phyloP scores from a whole-genome alignment of 2,113 vertebrate species.

The Suricata suricatta region DNA sequence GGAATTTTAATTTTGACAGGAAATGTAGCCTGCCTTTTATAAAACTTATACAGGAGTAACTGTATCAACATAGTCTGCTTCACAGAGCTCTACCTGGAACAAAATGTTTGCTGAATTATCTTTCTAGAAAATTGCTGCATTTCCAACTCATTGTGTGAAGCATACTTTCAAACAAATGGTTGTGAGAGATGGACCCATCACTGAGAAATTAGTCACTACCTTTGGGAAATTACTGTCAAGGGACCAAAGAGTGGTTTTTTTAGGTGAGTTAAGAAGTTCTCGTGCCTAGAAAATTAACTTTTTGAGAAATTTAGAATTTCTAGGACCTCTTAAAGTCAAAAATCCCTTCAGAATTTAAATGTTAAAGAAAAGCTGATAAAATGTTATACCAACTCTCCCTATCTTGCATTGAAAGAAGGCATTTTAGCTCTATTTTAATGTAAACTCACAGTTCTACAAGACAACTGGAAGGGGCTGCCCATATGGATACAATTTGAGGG shows the following conservation, averaged over 20 bases:
- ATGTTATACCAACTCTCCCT: neutral
- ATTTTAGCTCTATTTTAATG: neutral
- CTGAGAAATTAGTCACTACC: neutral
- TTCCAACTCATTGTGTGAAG: neutral
- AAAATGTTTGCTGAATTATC: neutral
- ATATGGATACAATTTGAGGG: neutral
- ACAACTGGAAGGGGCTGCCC: neutral
- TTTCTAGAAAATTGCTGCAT: neutral
- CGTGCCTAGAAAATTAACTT: neutral
- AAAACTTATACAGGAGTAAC: neutral
- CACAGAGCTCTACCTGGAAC: neutral
- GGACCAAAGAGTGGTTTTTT: neutral
- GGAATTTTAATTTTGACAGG: neutral
- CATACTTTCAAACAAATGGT: neutral
- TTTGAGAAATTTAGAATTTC: neutral
- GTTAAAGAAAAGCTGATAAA: conserved; percentile 1
- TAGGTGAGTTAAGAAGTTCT: neutral
- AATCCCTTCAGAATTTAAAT: neutral
- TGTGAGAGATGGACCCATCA: neutral
- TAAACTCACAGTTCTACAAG: neutral
- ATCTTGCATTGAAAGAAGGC: neutral
- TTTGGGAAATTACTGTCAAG: neutral
- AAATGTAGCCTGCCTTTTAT: neutral
- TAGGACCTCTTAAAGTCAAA: neutral
- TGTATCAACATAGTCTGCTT: neutral